These are phyloP conservation scores for Potamarius usumacintae DNA, from an alignment of 2,113 vertebrate genomes.

Conservation along the genomic window DNA sequence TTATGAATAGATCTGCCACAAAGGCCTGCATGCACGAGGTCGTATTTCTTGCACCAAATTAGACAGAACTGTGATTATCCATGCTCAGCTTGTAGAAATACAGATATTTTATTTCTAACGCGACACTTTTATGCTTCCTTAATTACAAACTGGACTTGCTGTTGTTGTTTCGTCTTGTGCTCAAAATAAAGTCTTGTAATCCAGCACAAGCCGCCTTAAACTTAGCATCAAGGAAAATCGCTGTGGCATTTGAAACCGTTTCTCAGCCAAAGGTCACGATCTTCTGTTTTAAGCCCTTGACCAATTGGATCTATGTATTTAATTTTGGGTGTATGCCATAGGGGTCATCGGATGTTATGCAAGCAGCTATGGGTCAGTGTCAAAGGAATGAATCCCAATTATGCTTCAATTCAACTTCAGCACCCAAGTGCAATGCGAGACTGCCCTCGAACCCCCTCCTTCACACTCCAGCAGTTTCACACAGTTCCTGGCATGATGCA, in stretches of 20 bases:
- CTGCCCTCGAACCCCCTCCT: constrained; percentile 12
- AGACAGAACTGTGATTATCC: background rate
- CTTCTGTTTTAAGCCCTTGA: background rate
- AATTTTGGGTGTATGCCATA: background rate
- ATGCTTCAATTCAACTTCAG: background rate
- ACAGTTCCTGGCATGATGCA: constrained; percentile 46
- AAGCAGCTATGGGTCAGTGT: constrained; percentile 11
- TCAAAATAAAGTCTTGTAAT: constrained; percentile 40
- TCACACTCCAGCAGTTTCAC: constrained; percentile 42
- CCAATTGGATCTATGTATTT: constrained; percentile 18
- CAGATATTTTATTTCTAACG: constrained; percentile 6
- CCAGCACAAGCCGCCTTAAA: constrained; percentile 38
- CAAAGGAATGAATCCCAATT: constrained; percentile 25
- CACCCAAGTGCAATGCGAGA: constrained; percentile 30
- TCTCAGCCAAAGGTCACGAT: constrained; percentile 40
- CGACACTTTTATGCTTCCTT: constrained; percentile 27
- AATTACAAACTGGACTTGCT: constrained; percentile 16
- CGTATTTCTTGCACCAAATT: background rate
- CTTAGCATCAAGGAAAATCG: constrained; percentile 41
- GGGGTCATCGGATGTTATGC: constrained; percentile 11
- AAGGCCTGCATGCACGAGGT: background rate
- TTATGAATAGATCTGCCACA: constrained; percentile 42
- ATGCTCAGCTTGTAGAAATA: background rate
- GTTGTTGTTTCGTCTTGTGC: constrained; percentile 33
- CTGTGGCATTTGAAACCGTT: constrained; percentile 33